Base-by-base conservation (phyloP, 2,888 invertebrate species). In the Zhuqinia jingwanae region DNA sequence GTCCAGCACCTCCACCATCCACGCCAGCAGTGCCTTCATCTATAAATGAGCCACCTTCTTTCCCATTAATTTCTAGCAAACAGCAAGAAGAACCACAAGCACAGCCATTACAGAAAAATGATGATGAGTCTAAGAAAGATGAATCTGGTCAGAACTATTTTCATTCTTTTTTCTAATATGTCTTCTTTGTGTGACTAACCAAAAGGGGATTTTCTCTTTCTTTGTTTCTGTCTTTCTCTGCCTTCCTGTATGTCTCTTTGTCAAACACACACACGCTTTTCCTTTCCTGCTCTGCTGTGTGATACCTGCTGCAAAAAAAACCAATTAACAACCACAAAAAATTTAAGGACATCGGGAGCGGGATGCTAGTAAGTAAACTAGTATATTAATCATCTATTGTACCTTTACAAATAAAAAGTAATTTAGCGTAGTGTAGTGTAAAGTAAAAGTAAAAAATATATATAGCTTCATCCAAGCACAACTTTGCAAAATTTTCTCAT, bases 341-440 rank as follows among this genome's bases (percentile, higher is more conserved):
- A 47, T 13, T 63, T 87, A 76, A 90, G 90, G 90, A 89, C 85
- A 79, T 77, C 89, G 88, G 84, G 91, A 91, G 79, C 89, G 90
- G 77, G 91, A 91, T 88, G 91, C 91, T 80, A 91, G 91, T 91
- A 91, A 91, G 91, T 90, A 80, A 53, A 85, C 58, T 82, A 80
- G 60, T 20, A 47, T 22, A 2, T n/a, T 30, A 25, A n/a, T 56
- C 53, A n/a, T 50, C 17, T 27, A 56, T 30, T 8, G 22, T 22
- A 2, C 22, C 25, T 47, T 25, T 45, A 17, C 17, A 1, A 11
- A 13, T n/a, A n/a, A n/a, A n/a, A n/a, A n/a, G n/a, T n/a, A n/a
- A n/a, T n/a, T n/a, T n/a, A n/a, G n/a, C n/a, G n/a, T 13, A 30
- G 30, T 36, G 13, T 50, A 22, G 13, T 50, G n/a, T 50, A 25